Percentiles rank a stretch among this genome's conserved stretches.
Conservation (phyloP, 2,113 vertebrate species). For the Daboia siamensis region DNA sequence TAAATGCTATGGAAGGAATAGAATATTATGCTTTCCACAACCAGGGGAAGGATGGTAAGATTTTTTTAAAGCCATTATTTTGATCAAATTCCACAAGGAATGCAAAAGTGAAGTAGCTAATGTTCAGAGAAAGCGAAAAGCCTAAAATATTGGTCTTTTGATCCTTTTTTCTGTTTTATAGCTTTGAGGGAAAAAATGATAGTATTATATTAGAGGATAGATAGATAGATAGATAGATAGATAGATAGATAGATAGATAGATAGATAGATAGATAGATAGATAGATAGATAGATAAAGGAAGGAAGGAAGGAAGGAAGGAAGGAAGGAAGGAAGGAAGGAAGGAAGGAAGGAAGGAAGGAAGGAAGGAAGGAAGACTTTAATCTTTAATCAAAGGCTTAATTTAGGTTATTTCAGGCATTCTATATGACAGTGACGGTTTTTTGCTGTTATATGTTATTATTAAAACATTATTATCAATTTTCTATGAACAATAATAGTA, state of each 20-base stretch:
- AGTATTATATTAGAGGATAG: no score
- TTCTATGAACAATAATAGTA: constrained; percentile 24
- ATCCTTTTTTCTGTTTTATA: background rate
- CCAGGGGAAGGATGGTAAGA: background rate
- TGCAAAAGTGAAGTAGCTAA: background rate
- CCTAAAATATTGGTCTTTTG: background rate
- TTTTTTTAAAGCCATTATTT: background rate
- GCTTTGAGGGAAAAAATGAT: background rate
- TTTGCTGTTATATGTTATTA: constrained; percentile 37
- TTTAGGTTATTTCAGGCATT: background rate
- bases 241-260: no score
- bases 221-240: no score
- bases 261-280: no score
- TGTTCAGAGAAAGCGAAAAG: background rate
- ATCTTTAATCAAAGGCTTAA: constrained; percentile 33
- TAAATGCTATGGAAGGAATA: background rate
- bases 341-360: background rate
- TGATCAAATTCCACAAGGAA: background rate
- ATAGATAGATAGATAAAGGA: no score
- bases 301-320: no score
- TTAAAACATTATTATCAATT: constrained; percentile 49
- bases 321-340: no score
- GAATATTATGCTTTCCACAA: background rate
- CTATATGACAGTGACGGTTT: constrained; percentile 34
- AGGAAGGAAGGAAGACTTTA: background rate